Evolutionary conservation across 2,888 invertebrate genomes (phyloP).

Genomic region (Tenthredo livida): DNA sequence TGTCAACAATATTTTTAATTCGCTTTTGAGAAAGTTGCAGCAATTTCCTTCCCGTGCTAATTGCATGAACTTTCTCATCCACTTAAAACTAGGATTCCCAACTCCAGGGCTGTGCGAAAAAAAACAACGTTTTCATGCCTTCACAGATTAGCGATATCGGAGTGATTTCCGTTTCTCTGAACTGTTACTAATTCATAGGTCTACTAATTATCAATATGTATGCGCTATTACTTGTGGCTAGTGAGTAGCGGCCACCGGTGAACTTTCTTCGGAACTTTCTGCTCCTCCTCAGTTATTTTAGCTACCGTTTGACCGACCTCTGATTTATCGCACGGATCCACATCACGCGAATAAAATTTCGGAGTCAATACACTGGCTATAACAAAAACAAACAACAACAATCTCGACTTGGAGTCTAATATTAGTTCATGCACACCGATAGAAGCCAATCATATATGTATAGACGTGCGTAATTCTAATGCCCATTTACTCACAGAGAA

Average conservation of each 20-base stretch:
- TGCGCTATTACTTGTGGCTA: slow-evolving; percentile 68
- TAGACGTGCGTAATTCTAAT: not conserved
- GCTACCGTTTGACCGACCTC: slow-evolving; percentile 60
- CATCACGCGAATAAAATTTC: slow-evolving; percentile 69
- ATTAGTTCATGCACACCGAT: not conserved
- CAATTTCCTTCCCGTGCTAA: slow-evolving; percentile 27
- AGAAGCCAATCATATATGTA: not conserved
- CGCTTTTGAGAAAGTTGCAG: slow-evolving; percentile 44
- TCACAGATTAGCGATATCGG: not conserved
- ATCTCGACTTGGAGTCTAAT: not conserved
- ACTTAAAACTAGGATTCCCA: not conserved
- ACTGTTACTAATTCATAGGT: not conserved
- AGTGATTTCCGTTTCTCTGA: not conserved
- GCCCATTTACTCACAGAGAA: not conserved
- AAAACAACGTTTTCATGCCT: not conserved
- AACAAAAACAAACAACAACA: slow-evolving; percentile 45
- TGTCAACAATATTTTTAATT: slow-evolving; percentile 36
- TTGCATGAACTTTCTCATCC: slow-evolving; percentile 27
- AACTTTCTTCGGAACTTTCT: slow-evolving; percentile 61
- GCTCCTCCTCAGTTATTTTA: slow-evolving; percentile 61
- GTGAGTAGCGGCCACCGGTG: slow-evolving; percentile 67
- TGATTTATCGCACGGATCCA: slow-evolving; percentile 56
- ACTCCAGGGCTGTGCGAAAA: not conserved
- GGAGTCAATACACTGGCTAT: slow-evolving; percentile 69
- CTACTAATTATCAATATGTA: not conserved